Base-by-base conservation (phyloP, 2,888 invertebrate species). In the Eupithecia pulchellata region DNA sequence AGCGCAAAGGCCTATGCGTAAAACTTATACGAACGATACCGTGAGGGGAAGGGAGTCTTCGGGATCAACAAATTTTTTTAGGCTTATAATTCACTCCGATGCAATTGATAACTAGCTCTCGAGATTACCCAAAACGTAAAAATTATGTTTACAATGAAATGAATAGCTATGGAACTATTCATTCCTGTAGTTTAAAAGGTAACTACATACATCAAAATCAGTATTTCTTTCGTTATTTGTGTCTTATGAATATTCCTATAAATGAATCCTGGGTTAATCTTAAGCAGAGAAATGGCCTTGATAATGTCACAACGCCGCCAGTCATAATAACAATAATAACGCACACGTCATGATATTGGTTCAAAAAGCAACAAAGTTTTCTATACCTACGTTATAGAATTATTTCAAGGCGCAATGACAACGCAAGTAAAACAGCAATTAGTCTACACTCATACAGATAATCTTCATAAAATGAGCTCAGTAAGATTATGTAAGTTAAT, bases 401-500 rank as follows among this genome's bases (percentile, higher is more conserved):
- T 66, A 62, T 25, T 63, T 58, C 55, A 55, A 32, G 36, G 47
- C 58, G 14, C 47, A 64, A 20, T 30, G 47, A 60, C 47, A 52
- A 42, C 32, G 63, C 63, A 36, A 64, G 42, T 27, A 47, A 60
- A 25, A 57, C 29, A 17, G 17, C 29, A 29, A 57, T 57, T 57
- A 57, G 29, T 57, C 57, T 57, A 52, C 47, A 13, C 9, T 5
- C 9, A 57, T 58, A 25, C 30, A 64, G 72, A 72, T 69, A 69
- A 69, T 55, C 55, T 69, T 69, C 58, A 62, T 66, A 63, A 36
- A 69, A 69, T 65, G 69, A 66, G 72, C 68, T 66, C 32, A 52
- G 58, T 9, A 57, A 30, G 32, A 39, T 62, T 71, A 71, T 57
- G n/a, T 65, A 57, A 65, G 65, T 29, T 32, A n/a, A 58, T 68